Base-by-base conservation (phyloP, 2,797 vertebrate genomes). In the Margarornis squamiger region DNA sequence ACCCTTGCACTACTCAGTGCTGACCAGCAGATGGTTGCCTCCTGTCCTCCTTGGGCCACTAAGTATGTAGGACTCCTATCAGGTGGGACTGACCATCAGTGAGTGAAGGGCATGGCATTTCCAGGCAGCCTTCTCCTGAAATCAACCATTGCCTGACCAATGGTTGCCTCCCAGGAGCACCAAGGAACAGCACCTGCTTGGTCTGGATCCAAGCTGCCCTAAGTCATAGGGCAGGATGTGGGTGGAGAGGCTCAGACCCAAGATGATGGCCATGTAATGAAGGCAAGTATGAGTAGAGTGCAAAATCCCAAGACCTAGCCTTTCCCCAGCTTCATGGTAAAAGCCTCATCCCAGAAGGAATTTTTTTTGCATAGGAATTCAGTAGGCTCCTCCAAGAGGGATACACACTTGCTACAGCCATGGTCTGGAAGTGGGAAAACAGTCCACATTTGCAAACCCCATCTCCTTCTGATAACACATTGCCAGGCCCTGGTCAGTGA, bases 1-100 rank as follows among this genome's bases (percentile, higher is more conserved):
- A 39, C 30, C 38, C 36, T 70, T 3, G 1, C n/a, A 51, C 17
- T 22, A 36, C 12, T 24, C 30, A 26, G 61, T 0, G 0, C 52
- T 55, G 30, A 66, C 59, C n/a, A 76, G 80, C 45, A 55, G n/a
- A 12, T 0, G 0, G 9, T 36, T 70, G 27, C 36, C 49, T 66
- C 14, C 38, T n/a, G 36, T 34, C 83, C 39, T 73, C 43, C 48
- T 59, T 71, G 52, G 48, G 18, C 20, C 17, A 22, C 15, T 66
- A 19, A 17, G 18, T 73, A 10, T 1, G 5, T 22, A 26, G 39
- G 26, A 48, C 39, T 90, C 39, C 39, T 8, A 15, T n/a, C 19
- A 54, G 30, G 22, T 54, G 30, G 10, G 9, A 5, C 26, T 82
- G 45, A 29, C 45, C 52, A 13, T 52, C 41, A 43, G 29, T 18